Percentiles rank a stretch among this genome's conserved stretches.
Evolutionary conservation across 2,113 vertebrate species (phyloP).

Genomic region (Amphilophus citrinellus): DNA sequence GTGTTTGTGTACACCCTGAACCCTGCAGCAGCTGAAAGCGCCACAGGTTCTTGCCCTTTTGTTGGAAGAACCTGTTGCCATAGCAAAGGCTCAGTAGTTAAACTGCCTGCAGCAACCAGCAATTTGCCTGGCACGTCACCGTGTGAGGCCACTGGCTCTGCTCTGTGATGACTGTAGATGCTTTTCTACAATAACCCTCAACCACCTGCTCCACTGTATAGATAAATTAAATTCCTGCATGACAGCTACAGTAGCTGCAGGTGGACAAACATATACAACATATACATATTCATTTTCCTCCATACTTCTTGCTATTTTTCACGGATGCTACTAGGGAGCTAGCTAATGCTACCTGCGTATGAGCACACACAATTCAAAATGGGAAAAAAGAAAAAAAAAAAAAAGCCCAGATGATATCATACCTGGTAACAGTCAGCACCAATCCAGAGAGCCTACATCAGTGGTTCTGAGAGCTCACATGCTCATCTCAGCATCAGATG

Average conservation of each 20-base stretch:
- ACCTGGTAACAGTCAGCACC: too few relatives aligned
- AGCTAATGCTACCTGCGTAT: too few relatives aligned
- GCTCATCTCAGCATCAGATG: too few relatives aligned
- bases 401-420: too few relatives aligned
- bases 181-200: not conserved
- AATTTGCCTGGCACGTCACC: conserved; percentile 20
- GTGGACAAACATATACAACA: not conserved
- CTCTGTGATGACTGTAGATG: not conserved
- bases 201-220: not conserved
- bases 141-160: not conserved
- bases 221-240: not conserved
- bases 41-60: conserved; percentile 52
- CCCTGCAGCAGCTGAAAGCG: conserved; percentile 13
- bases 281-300: too few relatives aligned
- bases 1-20: not conserved
- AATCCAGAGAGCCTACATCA: too few relatives aligned
- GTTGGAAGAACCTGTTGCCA: conserved; percentile 64
- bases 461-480: too few relatives aligned
- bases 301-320: too few relatives aligned
- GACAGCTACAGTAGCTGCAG: not conserved
- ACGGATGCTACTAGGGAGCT: too few relatives aligned
- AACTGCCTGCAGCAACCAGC: not conserved
- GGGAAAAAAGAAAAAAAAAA: too few relatives aligned
- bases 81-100: conserved; percentile 44
- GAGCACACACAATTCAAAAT: too few relatives aligned